Evolutionary conservation across 2,888 invertebrate genomes (phyloP).

Genomic region (Nowickia ferox): DNA sequence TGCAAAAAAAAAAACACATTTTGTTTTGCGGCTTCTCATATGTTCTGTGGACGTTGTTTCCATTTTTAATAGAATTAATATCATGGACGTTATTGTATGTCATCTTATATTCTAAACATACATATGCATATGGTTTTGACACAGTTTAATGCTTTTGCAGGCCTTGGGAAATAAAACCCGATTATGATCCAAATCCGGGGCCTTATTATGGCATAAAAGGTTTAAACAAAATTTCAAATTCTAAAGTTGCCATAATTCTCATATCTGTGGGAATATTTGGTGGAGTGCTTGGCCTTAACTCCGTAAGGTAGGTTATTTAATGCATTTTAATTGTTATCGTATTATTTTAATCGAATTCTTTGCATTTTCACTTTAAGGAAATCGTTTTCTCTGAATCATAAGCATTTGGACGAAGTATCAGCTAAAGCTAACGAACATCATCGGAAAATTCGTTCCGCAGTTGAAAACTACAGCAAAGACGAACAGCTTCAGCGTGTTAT

Average conservation of each 20-base stretch:
- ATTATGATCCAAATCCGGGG: constrained; percentile 79
- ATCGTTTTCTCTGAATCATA: constrained; percentile 84
- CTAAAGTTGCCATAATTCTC: constrained; percentile 85
- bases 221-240: constrained; percentile 86
- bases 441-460: constrained; percentile 84
- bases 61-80: too few species aligned
- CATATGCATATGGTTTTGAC: neutral
- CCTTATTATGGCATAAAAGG: constrained; percentile 87
- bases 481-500: constrained; percentile 83
- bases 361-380: constrained; percentile 83
- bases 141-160: constrained; percentile 56
- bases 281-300: constrained; percentile 85
- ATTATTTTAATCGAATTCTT: neutral
- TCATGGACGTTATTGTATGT: too few species aligned
- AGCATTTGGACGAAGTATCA: constrained; percentile 84
- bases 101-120: neutral
- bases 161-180: constrained; percentile 78
- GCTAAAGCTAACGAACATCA: constrained; percentile 84
- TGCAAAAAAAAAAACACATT: too few species aligned
- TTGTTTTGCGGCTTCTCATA: too few species aligned
- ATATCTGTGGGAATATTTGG: constrained; percentile 85
- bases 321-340: neutral
- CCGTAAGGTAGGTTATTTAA: constrained; percentile 84
- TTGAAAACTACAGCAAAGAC: constrained; percentile 85
- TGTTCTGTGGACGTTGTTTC: too few species aligned